Conservation (phyloP, 2,888 invertebrate genomes). For the Lepidocyrtinus sp. region DNA sequence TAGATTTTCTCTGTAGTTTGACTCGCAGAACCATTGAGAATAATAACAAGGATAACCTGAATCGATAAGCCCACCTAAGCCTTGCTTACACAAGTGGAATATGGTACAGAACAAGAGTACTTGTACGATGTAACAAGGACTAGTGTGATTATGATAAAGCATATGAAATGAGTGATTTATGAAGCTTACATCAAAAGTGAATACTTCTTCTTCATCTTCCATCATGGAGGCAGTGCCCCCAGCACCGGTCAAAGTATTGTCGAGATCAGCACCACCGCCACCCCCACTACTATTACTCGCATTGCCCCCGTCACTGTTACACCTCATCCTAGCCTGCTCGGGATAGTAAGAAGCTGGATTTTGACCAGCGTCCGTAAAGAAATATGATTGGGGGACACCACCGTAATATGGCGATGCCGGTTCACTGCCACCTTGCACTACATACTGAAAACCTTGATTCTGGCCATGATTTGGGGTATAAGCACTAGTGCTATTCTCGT, state of each 20-base stretch:
- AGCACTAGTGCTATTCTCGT: slow-evolving; percentile 13
- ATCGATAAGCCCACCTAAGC: slow-evolving; percentile 34
- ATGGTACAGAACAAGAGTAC: not conserved
- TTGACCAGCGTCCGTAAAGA: slow-evolving; percentile 10
- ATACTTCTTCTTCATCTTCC: slow-evolving; percentile 63
- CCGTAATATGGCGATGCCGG: slow-evolving; percentile 18
- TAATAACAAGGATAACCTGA: no score
- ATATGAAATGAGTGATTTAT: not conserved
- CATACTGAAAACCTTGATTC: slow-evolving; percentile 37
- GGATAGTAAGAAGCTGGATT: slow-evolving; percentile 18
- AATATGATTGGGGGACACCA: slow-evolving; percentile 16
- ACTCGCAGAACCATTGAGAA: no score
- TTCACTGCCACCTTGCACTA: slow-evolving; percentile 34
- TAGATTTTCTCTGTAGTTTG: no score
- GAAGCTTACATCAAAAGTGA: slow-evolving; percentile 65
- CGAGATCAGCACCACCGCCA: slow-evolving; percentile 33
- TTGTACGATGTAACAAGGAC: not conserved
- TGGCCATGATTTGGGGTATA: no score
- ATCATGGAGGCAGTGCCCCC: slow-evolving; percentile 38
- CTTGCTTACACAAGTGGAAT: slow-evolving; percentile 9
- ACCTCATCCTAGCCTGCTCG: slow-evolving; percentile 39
- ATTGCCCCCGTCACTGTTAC: slow-evolving; percentile 49
- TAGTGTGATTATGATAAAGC: not conserved
- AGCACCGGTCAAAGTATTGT: slow-evolving; percentile 15
- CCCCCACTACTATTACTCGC: slow-evolving; percentile 15